phyloP scores from a whole-genome alignment of 2,113 vertebrate genomes.

The Phasianus colchicus region DNA sequence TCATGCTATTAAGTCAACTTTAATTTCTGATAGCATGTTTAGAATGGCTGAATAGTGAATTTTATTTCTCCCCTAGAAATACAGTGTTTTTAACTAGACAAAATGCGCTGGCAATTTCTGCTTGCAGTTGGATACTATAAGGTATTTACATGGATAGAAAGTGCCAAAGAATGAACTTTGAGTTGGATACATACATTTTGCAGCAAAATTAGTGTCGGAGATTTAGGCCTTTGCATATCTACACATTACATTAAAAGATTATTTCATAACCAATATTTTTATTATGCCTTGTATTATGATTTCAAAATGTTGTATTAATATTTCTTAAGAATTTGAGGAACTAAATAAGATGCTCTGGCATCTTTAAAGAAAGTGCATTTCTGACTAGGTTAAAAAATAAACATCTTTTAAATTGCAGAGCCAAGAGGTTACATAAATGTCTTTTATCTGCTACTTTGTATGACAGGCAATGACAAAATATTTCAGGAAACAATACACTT shows the following conservation, averaged over 20 bases:
- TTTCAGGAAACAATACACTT: slow-evolving; percentile 76
- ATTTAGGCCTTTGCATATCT: slow-evolving; percentile 28
- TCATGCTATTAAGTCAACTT: background rate
- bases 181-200: background rate
- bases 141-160: background rate
- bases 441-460: slow-evolving; percentile 32
- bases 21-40: background rate
- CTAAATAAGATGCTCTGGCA: background rate
- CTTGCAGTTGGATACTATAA: slow-evolving; percentile 8
- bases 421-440: slow-evolving; percentile 31
- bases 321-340: slow-evolving; percentile 23
- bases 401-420: slow-evolving; percentile 31
- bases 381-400: slow-evolving; percentile 28
- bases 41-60: background rate
- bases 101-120: background rate
- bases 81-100: background rate
- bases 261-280: background rate
- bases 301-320: slow-evolving; percentile 23
- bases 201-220: slow-evolving; percentile 1
- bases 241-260: background rate
- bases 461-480: slow-evolving; percentile 67
- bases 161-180: background rate
- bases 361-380: slow-evolving; percentile 45
- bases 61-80: background rate
- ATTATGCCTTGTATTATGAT: background rate